A percentile compares a stretch with the other conserved stretches of the same genome.
phyloP scores from a whole-genome alignment of 2,888 invertebrate species.

The Campoplex capitator region DNA sequence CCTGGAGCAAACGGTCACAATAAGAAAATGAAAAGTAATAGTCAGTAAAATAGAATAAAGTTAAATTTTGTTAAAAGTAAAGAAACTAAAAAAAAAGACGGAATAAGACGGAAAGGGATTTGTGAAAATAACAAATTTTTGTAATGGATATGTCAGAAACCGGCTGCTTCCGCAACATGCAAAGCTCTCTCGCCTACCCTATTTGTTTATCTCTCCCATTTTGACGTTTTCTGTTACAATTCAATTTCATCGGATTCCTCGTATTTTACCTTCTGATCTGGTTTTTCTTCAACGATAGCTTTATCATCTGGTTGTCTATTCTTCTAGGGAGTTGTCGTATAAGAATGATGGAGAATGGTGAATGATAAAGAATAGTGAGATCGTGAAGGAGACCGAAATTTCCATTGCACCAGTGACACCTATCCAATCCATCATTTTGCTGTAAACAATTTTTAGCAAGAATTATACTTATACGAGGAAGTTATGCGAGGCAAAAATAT shows the following conservation, averaged over 20 bases:
- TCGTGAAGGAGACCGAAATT: neutral
- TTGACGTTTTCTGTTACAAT: slow-evolving; percentile 36
- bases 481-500: neutral
- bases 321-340: slow-evolving; percentile 6
- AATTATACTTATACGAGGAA: slow-evolving; percentile 13
- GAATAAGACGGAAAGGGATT: neutral
- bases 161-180: slow-evolving; percentile 75
- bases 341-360: slow-evolving; percentile 17
- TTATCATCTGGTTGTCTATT: neutral
- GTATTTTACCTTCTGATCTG: neutral
- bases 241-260: slow-evolving; percentile 35
- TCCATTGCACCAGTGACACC: slow-evolving; percentile 24
- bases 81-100: slow-evolving; percentile 28
- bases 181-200: slow-evolving; percentile 26
- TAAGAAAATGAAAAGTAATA: slow-evolving; percentile 2
- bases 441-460: slow-evolving; percentile 15
- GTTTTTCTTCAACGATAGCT: slow-evolving; percentile 21
- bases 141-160: slow-evolving; percentile 75
- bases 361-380: slow-evolving; percentile 17
- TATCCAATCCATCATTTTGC: slow-evolving; percentile 8
- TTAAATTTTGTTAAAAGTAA: slow-evolving; percentile 27
- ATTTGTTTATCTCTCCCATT: slow-evolving; percentile 19
- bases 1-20: neutral
- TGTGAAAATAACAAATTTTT: slow-evolving; percentile 75
- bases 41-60: neutral